Evolutionary conservation across 2,888 invertebrate genomes (phyloP), one percentile per base, ranked within the genome.

Genomic region (Napeogenes sylphis): DNA sequence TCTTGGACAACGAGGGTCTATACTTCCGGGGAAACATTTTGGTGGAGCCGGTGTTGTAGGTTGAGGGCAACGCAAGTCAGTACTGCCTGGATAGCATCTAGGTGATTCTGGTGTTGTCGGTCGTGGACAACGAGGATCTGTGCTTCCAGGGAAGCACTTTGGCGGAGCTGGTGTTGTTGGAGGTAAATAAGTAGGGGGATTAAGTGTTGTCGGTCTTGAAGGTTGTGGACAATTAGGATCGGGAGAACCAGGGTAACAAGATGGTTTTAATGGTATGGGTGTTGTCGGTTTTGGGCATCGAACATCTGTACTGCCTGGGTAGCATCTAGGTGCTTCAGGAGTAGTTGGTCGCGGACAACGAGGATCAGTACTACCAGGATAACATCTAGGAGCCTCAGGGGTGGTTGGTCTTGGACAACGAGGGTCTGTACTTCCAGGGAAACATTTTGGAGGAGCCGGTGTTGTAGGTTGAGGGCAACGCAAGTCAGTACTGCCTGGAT

Each of bases 1-100:
- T 47, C 65, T 64, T 0, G 80, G 79, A 57, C 85, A 85, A 14
- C 82, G 68, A 0, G 73, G 78, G 70, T 75, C 85, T 68, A 67
- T 65, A n/a, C 68, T 73, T 1, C 77, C 77, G 4, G 74, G 74
- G 56, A 63, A 75, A 4, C 70, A 68, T 33, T 62, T 68, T 10
- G 69, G 70, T 56, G 73, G 63, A 60, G 66, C 69, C 1, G 77
- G 78, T 45, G 86, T 71, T 63, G 75, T 67, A 66, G 83, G 75
- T 76, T 83, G 59, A 4, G 76, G 68, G 73, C 82, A 69, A 65
- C 82, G 45, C 56, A 80, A 77, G 61, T 86, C 84, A 2, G 65
- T 70, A 4, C 73, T 77, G 14, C 85, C 85, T 3, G 85, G 87
- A 72, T 75, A 84, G 61, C 85, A 84, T 47, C 69, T 70, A 2